Conservation (phyloP, 2,113 vertebrate species). For the Ahaetulla prasina region DNA sequence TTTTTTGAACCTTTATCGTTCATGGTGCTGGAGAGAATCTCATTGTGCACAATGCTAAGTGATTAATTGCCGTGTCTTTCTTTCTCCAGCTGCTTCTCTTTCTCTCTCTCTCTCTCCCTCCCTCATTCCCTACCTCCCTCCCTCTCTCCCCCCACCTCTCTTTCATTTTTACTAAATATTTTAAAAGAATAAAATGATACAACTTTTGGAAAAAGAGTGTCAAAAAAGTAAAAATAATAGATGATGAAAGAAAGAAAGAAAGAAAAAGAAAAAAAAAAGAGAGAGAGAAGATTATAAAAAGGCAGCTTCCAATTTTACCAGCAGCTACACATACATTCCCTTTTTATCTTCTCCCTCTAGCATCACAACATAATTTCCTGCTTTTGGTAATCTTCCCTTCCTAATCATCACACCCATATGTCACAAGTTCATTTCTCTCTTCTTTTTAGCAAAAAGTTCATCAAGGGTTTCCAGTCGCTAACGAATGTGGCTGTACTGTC, state of each 20-base stretch:
- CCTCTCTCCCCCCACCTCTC: too few relatives aligned
- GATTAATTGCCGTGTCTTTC: not conserved
- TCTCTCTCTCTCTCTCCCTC: not conserved
- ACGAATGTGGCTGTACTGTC: not conserved
- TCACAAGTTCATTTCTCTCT: not conserved
- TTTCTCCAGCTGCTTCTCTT: not conserved
- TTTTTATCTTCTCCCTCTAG: not conserved
- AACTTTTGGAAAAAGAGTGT: not conserved
- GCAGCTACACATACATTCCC: not conserved
- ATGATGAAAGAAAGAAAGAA: not conserved
- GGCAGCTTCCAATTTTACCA: not conserved
- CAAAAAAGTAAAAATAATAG: not conserved
- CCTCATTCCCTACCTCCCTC: too few relatives aligned
- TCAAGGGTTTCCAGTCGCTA: not conserved
- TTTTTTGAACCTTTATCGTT: not conserved
- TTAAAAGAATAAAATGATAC: not conserved
- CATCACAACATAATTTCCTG: not conserved
- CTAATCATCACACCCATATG: not conserved
- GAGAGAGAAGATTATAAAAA: not conserved
- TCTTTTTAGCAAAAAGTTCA: not conserved
- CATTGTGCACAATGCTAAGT: not conserved
- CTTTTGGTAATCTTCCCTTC: not conserved
- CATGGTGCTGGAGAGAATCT: not conserved
- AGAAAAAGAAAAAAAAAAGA: too few relatives aligned
- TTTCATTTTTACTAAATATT: not conserved